These are phyloP conservation scores for Melipona bicolor DNA, from an alignment of 2,888 invertebrate genomes.

Conservation along the genomic window DNA sequence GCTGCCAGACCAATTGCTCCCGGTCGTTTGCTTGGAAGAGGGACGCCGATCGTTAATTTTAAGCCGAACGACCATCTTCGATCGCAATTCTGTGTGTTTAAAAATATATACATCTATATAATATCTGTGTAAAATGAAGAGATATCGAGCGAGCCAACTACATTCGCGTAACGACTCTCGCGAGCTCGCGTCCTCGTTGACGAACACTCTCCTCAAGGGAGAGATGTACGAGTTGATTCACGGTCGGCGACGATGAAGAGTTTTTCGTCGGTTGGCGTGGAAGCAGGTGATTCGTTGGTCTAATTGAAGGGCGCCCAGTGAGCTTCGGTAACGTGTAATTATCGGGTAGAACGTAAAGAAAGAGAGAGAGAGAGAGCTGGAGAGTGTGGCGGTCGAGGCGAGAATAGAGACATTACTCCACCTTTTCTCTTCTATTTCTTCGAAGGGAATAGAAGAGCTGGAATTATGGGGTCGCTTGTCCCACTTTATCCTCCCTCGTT, in stretches of 20 bases:
- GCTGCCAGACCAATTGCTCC: background rate
- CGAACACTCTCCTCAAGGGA: conserved; percentile 26
- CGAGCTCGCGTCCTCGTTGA: conserved; percentile 28
- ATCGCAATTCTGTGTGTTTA: background rate
- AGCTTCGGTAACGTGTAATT: conserved; percentile 81
- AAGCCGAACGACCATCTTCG: background rate
- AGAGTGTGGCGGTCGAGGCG: conserved; percentile 79
- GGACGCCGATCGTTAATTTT: background rate
- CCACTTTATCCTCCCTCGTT: conserved; percentile 43
- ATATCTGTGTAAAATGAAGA: background rate
- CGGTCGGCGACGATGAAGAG: conserved; percentile 59
- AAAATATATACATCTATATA: background rate
- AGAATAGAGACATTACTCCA: conserved; percentile 81
- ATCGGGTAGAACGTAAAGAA: conserved; percentile 75
- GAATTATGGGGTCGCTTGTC: conserved; percentile 49
- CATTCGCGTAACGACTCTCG: too few relatives aligned
- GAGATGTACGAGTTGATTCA: conserved; percentile 40
- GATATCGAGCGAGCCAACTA: background rate
- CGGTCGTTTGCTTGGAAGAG: background rate
- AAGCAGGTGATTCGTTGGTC: conserved; percentile 79
- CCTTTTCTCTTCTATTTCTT: conserved; percentile 51
- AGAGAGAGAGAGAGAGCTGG: conserved; percentile 63
- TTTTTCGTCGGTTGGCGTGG: conserved; percentile 71
- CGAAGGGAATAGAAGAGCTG: conserved; percentile 46
- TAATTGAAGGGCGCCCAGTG: conserved; percentile 81